A percentile compares a stretch with the other conserved stretches of the same genome.
Evolutionary conservation across 1,140 invertebrate species (phyloP).

Genomic region (Brachionus manjavacas): DNA sequence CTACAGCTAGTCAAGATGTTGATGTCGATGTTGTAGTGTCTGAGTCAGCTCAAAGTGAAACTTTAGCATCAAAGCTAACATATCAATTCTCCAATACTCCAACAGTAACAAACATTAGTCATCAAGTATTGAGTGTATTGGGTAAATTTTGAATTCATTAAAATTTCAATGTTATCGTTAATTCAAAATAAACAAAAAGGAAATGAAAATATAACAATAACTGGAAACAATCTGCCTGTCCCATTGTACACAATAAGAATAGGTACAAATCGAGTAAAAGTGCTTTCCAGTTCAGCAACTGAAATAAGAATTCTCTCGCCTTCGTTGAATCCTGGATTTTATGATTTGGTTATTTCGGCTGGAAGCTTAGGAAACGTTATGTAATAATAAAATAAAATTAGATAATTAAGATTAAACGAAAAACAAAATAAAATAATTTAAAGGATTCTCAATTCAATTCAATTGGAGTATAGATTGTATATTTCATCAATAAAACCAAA

Average conservation of each 20-base stretch:
- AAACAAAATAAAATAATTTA: neutral
- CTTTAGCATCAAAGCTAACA: constrained; percentile 43
- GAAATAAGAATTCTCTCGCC: constrained; percentile 44
- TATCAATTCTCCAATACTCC: constrained; percentile 38
- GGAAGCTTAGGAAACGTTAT: neutral
- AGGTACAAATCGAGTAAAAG: constrained; percentile 42
- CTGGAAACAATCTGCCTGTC: constrained; percentile 46
- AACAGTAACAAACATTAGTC: neutral
- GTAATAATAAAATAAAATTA: neutral
- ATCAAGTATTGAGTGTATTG: constrained; percentile 11
- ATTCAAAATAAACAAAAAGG: constrained; percentile 41
- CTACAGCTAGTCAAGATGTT: neutral
- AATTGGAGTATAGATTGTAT: constrained; percentile 42
- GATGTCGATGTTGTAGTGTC: constrained; percentile 42
- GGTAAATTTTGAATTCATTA: neutral
- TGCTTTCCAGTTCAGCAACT: constrained; percentile 41
- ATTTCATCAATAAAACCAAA: constrained; percentile 21
- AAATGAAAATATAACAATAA: constrained; percentile 46
- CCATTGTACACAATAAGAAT: constrained; percentile 33
- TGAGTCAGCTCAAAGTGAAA: constrained; percentile 26
- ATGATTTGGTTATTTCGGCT: constrained; percentile 29
- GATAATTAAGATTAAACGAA: neutral
- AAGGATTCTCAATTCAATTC: too few relatives aligned
- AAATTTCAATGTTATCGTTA: too few relatives aligned
- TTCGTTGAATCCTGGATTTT: constrained; percentile 44